Percentiles rank a stretch among this genome's conserved stretches.
phyloP scores from a whole-genome alignment of 2,797 vertebrate species.

The Alfaro cultratus region DNA sequence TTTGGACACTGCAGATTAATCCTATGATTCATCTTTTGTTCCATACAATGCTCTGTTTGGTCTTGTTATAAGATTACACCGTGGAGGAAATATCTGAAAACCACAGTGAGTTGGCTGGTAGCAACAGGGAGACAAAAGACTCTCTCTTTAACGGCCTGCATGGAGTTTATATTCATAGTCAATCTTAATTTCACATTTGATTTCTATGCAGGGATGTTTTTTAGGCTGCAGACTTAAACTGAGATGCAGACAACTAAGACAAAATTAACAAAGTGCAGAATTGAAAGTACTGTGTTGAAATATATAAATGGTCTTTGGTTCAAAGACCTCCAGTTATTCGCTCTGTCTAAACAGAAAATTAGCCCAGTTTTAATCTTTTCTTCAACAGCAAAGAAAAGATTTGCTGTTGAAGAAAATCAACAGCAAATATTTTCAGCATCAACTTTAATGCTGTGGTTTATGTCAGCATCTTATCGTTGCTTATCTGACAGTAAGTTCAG shows the following conservation, averaged over 20 bases:
- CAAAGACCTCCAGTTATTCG: constrained; percentile 3
- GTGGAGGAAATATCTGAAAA: constrained; percentile 44
- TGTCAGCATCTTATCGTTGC: too few species aligned
- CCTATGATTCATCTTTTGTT: constrained; percentile 57
- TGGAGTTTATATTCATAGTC: neutral
- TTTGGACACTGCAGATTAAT: constrained; percentile 30
- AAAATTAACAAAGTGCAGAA: neutral
- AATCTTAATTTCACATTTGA: constrained; percentile 9
- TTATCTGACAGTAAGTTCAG: constrained; percentile 15
- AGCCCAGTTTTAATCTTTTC: constrained; percentile 11
- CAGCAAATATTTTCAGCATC: too few species aligned
- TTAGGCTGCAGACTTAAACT: constrained; percentile 6
- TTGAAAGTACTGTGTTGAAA: constrained; percentile 26
- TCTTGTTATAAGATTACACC: constrained; percentile 40
- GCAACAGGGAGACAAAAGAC: constrained; percentile 33
- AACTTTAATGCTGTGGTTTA: too few species aligned
- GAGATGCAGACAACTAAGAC: neutral
- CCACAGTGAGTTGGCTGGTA: constrained; percentile 29
- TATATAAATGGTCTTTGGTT: constrained; percentile 13
- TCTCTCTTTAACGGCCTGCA: constrained; percentile 28
- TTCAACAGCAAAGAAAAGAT: constrained; percentile 16
- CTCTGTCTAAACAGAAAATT: constrained; percentile 10
- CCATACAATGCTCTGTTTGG: constrained; percentile 59
- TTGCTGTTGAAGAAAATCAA: too few species aligned
- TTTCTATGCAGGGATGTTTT: neutral